Percentiles rank a stretch among this genome's conserved stretches.
Evolutionary conservation across 1,140 invertebrate species (phyloP).

Genomic region (Drosophila guanche): DNA sequence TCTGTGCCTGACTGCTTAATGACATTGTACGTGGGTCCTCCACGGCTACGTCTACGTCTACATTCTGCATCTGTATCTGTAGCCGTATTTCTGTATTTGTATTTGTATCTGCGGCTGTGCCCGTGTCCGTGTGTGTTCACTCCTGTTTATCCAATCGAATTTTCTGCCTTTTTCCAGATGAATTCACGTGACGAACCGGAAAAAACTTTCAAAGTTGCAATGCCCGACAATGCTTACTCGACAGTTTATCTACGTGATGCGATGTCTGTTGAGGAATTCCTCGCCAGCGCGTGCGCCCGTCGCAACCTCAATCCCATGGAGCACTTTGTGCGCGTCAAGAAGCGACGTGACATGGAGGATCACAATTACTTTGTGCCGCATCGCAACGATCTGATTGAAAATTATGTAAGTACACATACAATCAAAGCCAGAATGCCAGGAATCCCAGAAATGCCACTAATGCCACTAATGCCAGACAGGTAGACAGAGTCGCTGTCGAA

Average conservation of each 20-base stretch:
- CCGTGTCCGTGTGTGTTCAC: constrained; percentile 29
- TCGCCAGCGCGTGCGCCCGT: constrained; percentile 94
- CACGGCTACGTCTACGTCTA: too few species aligned
- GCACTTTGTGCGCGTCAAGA: constrained; percentile 97
- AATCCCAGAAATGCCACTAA: background rate
- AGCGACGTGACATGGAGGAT: constrained; percentile 96
- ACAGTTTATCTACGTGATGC: constrained; percentile 93
- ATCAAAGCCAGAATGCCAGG: constrained; percentile 22
- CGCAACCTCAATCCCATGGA: constrained; percentile 96
- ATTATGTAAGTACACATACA: constrained; percentile 90
- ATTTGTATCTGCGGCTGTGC: constrained; percentile 14
- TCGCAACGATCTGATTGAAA: constrained; percentile 95
- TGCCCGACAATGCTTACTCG: constrained; percentile 92
- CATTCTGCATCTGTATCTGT: too few species aligned
- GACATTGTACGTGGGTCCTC: constrained; percentile 57
- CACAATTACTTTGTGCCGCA: constrained; percentile 98
- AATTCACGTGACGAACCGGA: constrained; percentile 92
- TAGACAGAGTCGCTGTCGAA: too few species aligned
- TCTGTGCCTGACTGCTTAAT: constrained; percentile 67
- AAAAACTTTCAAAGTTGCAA: constrained; percentile 93
- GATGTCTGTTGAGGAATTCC: constrained; percentile 97
- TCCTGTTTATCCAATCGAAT: constrained; percentile 82
- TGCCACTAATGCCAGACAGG: background rate
- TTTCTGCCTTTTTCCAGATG: constrained; percentile 86
- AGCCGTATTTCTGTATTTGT: background rate